Evolutionary conservation across 23 tunicate genomes (phyloP).

Genomic region (Ascidia mentula): DNA sequence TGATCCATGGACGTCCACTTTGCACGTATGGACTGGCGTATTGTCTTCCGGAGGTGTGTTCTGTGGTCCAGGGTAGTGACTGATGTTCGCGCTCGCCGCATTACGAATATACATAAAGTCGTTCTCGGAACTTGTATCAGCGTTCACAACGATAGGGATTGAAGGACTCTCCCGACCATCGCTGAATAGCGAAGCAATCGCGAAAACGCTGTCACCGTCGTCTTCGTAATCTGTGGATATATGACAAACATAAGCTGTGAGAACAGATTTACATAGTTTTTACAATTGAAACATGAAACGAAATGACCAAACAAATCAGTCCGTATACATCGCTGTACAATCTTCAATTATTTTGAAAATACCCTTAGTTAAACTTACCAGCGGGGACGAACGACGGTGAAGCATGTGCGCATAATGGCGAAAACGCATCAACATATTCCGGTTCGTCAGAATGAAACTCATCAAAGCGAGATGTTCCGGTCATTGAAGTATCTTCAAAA

Average conservation of each 20-base stretch:
- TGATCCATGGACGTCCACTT: neutral
- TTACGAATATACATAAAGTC: constrained; percentile 10
- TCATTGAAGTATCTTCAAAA: neutral
- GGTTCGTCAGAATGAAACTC: neutral
- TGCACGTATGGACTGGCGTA: neutral
- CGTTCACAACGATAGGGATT: neutral
- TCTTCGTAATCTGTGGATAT: neutral
- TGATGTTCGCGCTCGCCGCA: neutral
- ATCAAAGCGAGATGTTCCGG: neutral
- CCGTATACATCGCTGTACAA: too few relatives aligned
- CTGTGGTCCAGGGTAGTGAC: neutral
- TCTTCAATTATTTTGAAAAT: too few relatives aligned
- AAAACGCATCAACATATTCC: constrained; percentile 1
- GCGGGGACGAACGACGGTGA: too few relatives aligned
- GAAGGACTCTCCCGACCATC: neutral
- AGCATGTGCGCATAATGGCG: too few relatives aligned
- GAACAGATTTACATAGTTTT: too few relatives aligned
- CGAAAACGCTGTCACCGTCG: neutral
- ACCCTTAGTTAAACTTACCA: too few relatives aligned
- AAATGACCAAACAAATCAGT: too few relatives aligned
- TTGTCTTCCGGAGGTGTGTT: neutral
- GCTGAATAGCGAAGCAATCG: neutral
- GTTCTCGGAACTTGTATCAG: neutral
- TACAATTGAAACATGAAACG: too few relatives aligned
- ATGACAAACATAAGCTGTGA: too few relatives aligned